Evolutionary conservation across 2,113 vertebrate species (phyloP).

Genomic region (Eonycteris spelaea): DNA sequence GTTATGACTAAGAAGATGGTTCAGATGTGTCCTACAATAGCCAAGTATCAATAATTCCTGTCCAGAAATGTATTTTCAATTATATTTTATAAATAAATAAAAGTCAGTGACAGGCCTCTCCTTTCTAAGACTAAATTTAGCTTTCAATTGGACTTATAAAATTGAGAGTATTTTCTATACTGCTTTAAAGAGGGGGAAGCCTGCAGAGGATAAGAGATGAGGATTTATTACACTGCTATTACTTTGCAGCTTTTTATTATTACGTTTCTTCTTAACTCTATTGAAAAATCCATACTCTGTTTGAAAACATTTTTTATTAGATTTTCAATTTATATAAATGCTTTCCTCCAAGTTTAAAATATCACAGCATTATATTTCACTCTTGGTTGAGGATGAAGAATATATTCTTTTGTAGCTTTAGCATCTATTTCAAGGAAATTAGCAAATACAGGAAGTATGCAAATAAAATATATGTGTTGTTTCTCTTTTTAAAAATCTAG

Average conservation of each 20-base stretch:
- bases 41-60: not conserved
- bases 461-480: not conserved
- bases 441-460: not conserved
- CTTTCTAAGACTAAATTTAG: constrained; percentile 40
- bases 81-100: constrained; percentile 44
- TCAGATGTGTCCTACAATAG: not conserved
- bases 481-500: not conserved
- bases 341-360: not conserved
- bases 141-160: not conserved
- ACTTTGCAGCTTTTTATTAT: constrained; percentile 27
- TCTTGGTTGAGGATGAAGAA: not conserved
- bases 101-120: not conserved
- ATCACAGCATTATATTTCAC: not conserved
- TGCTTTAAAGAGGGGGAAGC: not conserved
- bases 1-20: not conserved
- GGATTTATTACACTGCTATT: constrained; percentile 62
- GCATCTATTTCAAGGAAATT: not conserved
- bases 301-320: constrained; percentile 53
- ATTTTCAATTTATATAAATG: constrained; percentile 28
- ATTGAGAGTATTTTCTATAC: not conserved
- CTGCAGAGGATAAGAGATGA: constrained; percentile 24
- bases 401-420: not conserved
- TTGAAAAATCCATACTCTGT: constrained; percentile 55
- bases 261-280: constrained; percentile 56
- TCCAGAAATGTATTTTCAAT: not conserved